Base-by-base conservation (phyloP, 2,113 vertebrate species). In the Silurus asotus region DNA sequence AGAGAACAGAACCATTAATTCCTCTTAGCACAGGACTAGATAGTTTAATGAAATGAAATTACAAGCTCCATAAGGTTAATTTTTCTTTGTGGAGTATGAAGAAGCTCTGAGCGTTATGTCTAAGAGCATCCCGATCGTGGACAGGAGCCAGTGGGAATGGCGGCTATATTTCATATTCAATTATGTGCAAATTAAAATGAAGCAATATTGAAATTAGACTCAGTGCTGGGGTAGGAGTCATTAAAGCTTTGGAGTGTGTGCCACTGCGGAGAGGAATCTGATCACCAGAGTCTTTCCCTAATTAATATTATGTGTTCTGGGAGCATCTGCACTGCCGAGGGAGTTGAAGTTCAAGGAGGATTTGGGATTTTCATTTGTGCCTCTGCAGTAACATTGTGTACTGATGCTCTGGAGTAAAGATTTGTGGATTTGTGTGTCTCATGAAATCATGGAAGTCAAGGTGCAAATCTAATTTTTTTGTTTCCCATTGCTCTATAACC, bases 121-220 rank as follows among this genome's bases (percentile, higher is more conserved):
- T 76, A 84, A 82, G 84, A 88, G 81, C 79, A 82, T 82, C 58
- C 58, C 62, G 83, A 58, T 85, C 84, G 69, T 81, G 88, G 87
- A 82, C 88, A 78, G 64, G 45, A 89, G 83, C 89, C 86, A 45
- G 48, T 87, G 67, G 84, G 84, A 91, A 85, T 58, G 86, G 67
- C 72, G 80, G 65, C 7, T 87, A 81, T 85, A 89, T 90, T 90
- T 92, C 81, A 70, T 53, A 91, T 90, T 90, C 90, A 90, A 91
- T 91, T 92, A 90, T 81, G 82, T 51, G 76, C 56, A 51, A 88
- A 92, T 91, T 92, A 91, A 90, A 92, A 90, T 91, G 83, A 91
- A 92, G 88, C 86, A 90, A 89, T 89, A 85, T 89, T 88, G 78
- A 86, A 86, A 88, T 88, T 55, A 84, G 81, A 88, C 78, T 86